Evolutionary conservation across 2,888 invertebrate species (phyloP).

Genomic region (Heterodera filipjevi): DNA sequence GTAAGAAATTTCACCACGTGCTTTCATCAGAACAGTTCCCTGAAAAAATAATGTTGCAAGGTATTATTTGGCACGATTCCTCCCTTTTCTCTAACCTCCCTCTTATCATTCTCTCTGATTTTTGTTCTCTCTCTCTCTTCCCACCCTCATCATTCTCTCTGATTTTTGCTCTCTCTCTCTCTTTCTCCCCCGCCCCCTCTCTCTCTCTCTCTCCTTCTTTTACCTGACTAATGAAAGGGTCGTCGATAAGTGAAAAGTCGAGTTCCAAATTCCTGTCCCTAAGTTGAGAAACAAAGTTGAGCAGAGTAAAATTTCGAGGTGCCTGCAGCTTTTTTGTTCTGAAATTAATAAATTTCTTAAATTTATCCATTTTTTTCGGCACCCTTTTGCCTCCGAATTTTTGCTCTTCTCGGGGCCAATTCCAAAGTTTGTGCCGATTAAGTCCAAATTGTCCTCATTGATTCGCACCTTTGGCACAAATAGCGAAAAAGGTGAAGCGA

Average conservation of each 20-base stretch:
- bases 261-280: slow-evolving; percentile 56
- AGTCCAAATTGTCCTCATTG: slow-evolving; percentile 61
- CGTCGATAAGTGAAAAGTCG: slow-evolving; percentile 57
- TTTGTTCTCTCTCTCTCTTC: not conserved
- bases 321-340: not conserved
- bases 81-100: not conserved
- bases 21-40: slow-evolving; percentile 61
- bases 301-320: slow-evolving; percentile 48
- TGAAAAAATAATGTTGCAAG: not conserved
- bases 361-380: not conserved
- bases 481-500: not conserved
- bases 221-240: slow-evolving; percentile 56
- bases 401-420: slow-evolving; percentile 32
- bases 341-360: not conserved
- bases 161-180: not conserved
- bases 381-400: not conserved
- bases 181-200: not conserved
- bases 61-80: not conserved
- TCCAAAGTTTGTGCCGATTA: slow-evolving; percentile 57
- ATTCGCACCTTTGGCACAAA: slow-evolving; percentile 53
- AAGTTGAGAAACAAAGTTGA: slow-evolving; percentile 59
- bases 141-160: not conserved
- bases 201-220: not conserved
- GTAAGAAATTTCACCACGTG: slow-evolving; percentile 62
- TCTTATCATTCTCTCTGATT: not conserved